phyloP scores from a whole-genome alignment of 2,888 invertebrate species.

The Volucella inanis region DNA sequence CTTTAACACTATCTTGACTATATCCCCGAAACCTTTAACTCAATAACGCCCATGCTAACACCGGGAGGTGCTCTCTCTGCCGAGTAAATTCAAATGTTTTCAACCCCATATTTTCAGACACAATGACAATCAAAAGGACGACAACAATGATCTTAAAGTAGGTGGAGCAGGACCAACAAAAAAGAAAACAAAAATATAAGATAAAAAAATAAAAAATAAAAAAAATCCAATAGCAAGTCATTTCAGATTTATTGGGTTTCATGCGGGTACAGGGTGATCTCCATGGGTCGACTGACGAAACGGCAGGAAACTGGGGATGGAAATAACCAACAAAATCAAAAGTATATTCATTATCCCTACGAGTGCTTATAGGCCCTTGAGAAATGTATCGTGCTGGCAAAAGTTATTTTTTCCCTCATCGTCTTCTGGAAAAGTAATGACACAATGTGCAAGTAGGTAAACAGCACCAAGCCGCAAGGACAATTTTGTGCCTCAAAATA shows the following conservation, averaged over 20 bases:
- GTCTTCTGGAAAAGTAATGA: conserved; percentile 29
- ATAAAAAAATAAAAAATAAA: background rate
- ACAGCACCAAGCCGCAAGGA: background rate
- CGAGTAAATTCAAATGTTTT: conserved; percentile 51
- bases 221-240: conserved; percentile 46
- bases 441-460: conserved; percentile 14
- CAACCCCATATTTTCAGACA: conserved; percentile 13
- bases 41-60: conserved; percentile 27
- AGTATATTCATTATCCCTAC: conserved; percentile 59
- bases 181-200: conserved; percentile 11
- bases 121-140: conserved; percentile 28
- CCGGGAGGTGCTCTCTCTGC: conserved; percentile 12
- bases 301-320: background rate
- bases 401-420: conserved; percentile 24
- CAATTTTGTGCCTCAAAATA: conserved; percentile 12
- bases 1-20: conserved; percentile 26
- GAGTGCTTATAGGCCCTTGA: conserved; percentile 50
- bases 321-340: conserved; percentile 22
- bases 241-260: conserved; percentile 52
- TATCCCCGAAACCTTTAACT: conserved; percentile 42
- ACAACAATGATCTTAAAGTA: background rate
- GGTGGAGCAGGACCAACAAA: background rate
- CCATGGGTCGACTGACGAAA: background rate
- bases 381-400: conserved; percentile 46
- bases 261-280: conserved; percentile 22